phyloP scores from a whole-genome alignment of 1,140 invertebrate species.

The Lordiphosa stackelbergi region DNA sequence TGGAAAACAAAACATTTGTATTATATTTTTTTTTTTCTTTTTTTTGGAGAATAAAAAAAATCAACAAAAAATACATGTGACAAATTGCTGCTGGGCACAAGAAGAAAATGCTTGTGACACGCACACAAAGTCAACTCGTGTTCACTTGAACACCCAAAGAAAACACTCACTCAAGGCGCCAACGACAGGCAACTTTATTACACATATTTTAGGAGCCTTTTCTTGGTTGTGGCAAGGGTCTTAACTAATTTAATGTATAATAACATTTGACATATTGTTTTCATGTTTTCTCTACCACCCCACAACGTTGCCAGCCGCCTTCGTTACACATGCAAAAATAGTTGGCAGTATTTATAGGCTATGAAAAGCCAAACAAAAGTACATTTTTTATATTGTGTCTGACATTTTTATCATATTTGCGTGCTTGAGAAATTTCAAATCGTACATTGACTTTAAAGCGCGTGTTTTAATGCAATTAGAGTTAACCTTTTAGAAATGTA shows the following conservation, averaged over 20 bases:
- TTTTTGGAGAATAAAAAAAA: constrained; percentile 26
- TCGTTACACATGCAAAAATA: constrained; percentile 11
- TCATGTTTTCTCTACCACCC: constrained; percentile 43
- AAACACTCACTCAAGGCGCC: constrained; percentile 9
- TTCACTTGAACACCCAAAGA: constrained; percentile 20
- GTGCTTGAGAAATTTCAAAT: constrained; percentile 38
- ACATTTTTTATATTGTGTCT: constrained; percentile 34
- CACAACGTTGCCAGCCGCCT: neutral
- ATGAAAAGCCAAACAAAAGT: constrained; percentile 17
- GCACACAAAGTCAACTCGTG: constrained; percentile 18
- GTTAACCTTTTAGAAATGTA: constrained; percentile 44
- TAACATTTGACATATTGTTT: constrained; percentile 74
- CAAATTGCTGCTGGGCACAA: constrained; percentile 59
- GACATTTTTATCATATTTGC: constrained; percentile 55
- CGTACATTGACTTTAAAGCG: constrained; percentile 73
- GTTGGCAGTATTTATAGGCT: constrained; percentile 11
- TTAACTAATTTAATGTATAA: constrained; percentile 74
- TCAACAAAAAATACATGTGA: constrained; percentile 54
- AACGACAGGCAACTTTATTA: constrained; percentile 50
- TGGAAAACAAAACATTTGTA: constrained; percentile 44
- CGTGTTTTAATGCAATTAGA: constrained; percentile 68
- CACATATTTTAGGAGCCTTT: constrained; percentile 42
- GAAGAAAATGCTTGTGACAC: constrained; percentile 37
- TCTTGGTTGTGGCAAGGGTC: constrained; percentile 29
- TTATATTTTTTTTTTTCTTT: constrained; percentile 9